Evolutionary conservation across 2,797 vertebrate genomes (phyloP).

Genomic region (Synanceia verrucosa): DNA sequence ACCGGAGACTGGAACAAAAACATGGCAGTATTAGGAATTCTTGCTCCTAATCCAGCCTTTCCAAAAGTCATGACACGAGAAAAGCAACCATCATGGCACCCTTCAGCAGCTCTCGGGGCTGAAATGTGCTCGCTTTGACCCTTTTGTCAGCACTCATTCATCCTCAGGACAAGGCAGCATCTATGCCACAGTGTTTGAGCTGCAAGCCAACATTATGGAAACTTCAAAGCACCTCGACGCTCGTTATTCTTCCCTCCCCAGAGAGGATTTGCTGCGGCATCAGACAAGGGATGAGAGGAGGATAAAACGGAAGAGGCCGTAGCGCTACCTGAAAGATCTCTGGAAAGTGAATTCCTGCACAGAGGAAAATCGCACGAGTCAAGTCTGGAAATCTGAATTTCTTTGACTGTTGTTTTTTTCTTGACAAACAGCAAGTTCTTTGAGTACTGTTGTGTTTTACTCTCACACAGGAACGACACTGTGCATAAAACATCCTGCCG

Average conservation of each 20-base stretch:
- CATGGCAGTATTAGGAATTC: slow-evolving; percentile 51
- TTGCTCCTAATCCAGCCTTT: slow-evolving; percentile 62
- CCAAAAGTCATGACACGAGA: slow-evolving; percentile 53
- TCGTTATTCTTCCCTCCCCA: slow-evolving; percentile 65
- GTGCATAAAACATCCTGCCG: slow-evolving; percentile 24
- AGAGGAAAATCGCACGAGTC: not conserved
- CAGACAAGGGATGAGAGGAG: slow-evolving; percentile 54
- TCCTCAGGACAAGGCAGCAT: slow-evolving; percentile 76
- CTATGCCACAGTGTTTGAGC: slow-evolving; percentile 78
- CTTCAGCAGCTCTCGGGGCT: slow-evolving; percentile 59
- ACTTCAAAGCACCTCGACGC: slow-evolving; percentile 79
- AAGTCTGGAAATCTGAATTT: not conserved
- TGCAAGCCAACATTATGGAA: slow-evolving; percentile 74
- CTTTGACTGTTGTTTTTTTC: not conserved
- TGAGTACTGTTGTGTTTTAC: not conserved
- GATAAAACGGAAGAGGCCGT: slow-evolving; percentile 46
- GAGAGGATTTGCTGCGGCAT: slow-evolving; percentile 59
- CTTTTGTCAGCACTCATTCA: slow-evolving; percentile 80
- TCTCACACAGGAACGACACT: slow-evolving; percentile 18
- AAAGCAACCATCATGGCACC: slow-evolving; percentile 52
- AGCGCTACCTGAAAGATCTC: slow-evolving; percentile 24
- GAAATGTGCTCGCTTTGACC: slow-evolving; percentile 62
- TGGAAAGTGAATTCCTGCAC: slow-evolving; percentile 13
- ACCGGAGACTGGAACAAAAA: slow-evolving; percentile 16
- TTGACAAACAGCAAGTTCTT: not conserved